A percentile compares a stretch with the other conserved stretches of the same genome.
phyloP scores from a whole-genome alignment of 2,797 vertebrate genomes.

The Morelia viridis region DNA sequence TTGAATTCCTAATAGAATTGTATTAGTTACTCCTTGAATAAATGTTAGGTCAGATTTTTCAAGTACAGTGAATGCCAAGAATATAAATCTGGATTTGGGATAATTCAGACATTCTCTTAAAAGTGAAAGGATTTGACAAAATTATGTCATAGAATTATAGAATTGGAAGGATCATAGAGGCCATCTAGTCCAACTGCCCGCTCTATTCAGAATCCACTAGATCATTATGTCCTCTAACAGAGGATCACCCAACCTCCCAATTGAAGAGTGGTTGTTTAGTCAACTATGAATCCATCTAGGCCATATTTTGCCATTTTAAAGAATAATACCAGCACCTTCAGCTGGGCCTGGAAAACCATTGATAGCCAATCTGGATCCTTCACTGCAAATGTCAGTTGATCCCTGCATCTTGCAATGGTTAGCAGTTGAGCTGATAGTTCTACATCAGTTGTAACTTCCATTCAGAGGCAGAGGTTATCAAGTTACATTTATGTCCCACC shows the following conservation, averaged over 20 bases:
- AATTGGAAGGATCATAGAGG: neutral
- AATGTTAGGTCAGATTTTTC: neutral
- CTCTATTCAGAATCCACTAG: neutral
- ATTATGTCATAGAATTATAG: neutral
- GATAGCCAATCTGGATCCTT: neutral
- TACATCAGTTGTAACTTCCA: neutral
- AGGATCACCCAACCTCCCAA: neutral
- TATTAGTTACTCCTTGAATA: neutral
- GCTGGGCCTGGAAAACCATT: neutral
- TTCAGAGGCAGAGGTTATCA: neutral
- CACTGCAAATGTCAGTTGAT: neutral
- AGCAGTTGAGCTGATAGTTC: neutral
- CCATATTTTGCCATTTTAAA: neutral
- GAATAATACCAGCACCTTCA: neutral
- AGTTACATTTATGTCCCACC: neutral
- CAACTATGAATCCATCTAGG: no score
- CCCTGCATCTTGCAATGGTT: neutral
- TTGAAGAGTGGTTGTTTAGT: neutral
- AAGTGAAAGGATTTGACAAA: neutral
- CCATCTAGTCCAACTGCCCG: neutral
- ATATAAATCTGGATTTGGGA: neutral
- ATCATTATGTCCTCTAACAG: neutral
- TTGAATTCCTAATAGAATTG: neutral
- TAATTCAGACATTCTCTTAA: neutral
- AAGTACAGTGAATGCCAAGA: neutral